phyloP scores from a whole-genome alignment of 2,113 vertebrate genomes.

The Notothenia coriiceps region DNA sequence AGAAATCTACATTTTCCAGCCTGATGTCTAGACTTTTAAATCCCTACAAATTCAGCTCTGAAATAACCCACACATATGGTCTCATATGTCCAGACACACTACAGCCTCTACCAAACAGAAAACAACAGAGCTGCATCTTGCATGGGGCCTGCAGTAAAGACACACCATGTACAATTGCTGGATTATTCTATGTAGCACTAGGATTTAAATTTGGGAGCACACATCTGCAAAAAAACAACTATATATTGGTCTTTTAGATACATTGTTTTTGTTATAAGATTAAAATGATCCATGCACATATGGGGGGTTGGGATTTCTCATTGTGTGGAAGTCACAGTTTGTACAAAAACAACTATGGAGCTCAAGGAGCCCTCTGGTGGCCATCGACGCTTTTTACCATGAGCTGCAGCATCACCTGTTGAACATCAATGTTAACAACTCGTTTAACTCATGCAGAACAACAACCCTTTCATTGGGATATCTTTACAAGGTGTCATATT shows the following conservation, averaged over 20 bases:
- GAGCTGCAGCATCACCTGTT: slow-evolving; percentile 67
- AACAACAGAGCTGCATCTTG: slow-evolving; percentile 24
- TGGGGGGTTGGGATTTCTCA: slow-evolving; percentile 19
- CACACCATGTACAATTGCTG: neutral
- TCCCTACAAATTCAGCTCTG: neutral
- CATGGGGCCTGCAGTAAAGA: slow-evolving; percentile 16
- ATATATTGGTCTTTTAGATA: neutral
- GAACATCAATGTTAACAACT: slow-evolving; percentile 11
- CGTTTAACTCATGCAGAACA: neutral
- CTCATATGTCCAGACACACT: neutral
- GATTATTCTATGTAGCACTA: neutral
- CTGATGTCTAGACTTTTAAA: neutral
- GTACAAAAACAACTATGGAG: slow-evolving; percentile 59
- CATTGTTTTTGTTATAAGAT: slow-evolving; percentile 15
- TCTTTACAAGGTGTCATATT: neutral
- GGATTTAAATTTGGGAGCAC: neutral
- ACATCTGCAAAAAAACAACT: neutral
- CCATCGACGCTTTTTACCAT: neutral
- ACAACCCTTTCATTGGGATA: neutral
- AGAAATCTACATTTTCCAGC: neutral
- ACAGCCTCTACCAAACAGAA: slow-evolving; percentile 1
- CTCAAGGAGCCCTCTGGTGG: slow-evolving; percentile 67
- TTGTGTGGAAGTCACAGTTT: slow-evolving; percentile 43
- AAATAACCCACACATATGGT: neutral
- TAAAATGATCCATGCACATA: slow-evolving; percentile 20